phyloP scores from a whole-genome alignment of 2,888 invertebrate species.

The Oscheius sp. region DNA sequence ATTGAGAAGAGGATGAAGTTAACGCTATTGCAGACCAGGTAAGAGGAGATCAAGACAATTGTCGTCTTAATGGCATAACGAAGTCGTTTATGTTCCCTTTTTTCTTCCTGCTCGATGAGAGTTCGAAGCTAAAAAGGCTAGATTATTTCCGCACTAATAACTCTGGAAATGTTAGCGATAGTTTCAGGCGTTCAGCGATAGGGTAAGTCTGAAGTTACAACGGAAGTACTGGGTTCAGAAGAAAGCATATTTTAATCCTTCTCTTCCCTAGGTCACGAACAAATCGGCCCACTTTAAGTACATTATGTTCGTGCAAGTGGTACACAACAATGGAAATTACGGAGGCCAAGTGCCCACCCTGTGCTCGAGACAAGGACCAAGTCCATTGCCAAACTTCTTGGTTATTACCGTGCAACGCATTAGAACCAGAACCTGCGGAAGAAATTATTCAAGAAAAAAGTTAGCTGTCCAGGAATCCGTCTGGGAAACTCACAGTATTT shows the following conservation, averaged over 20 bases:
- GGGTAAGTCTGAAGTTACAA: neutral
- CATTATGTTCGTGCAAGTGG: constrained; percentile 16
- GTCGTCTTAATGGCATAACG: constrained; percentile 56
- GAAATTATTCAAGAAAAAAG: neutral
- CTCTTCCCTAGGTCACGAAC: neutral
- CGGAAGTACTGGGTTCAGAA: neutral
- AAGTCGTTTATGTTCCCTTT: constrained; percentile 44
- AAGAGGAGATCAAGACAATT: constrained; percentile 53
- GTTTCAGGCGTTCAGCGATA: neutral
- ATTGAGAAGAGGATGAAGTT: constrained; percentile 53
- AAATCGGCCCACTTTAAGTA: constrained; percentile 2
- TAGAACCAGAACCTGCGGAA: constrained; percentile 20
- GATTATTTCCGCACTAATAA: too few species aligned
- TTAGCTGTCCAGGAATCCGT: neutral
- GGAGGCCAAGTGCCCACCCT: constrained; percentile 21
- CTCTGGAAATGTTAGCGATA: too few species aligned
- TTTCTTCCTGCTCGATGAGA: constrained; percentile 36
- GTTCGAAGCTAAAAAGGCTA: constrained; percentile 37
- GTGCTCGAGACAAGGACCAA: constrained; percentile 19
- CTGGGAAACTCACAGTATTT: constrained; percentile 35
- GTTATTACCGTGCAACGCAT: constrained; percentile 14
- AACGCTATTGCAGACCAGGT: constrained; percentile 56
- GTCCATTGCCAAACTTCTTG: constrained; percentile 14
- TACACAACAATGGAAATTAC: constrained; percentile 14
- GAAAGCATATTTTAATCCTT: neutral